These are phyloP conservation scores for Mystacornis crossleyi DNA, from an alignment of 2,113 vertebrate genomes.

Conservation along the genomic window DNA sequence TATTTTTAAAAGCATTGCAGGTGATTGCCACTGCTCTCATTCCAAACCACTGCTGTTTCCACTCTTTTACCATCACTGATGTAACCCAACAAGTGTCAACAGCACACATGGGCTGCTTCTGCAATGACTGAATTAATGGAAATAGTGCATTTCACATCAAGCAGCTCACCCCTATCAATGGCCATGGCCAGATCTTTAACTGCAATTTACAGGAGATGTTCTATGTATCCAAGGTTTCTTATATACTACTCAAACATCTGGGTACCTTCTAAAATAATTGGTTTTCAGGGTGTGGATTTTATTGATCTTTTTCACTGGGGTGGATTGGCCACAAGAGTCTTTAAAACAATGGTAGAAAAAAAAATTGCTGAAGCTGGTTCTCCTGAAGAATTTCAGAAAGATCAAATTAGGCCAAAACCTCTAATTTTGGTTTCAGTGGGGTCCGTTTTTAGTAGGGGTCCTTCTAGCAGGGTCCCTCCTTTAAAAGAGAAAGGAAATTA, in stretches of 20 bases:
- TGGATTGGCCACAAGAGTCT: not conserved
- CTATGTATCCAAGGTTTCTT: not conserved
- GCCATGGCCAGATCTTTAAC: not conserved
- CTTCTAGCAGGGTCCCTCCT: not conserved
- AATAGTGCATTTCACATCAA: not conserved
- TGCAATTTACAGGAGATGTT: not conserved
- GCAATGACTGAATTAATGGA: not conserved
- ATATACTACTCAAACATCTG: not conserved
- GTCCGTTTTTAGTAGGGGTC: constrained; percentile 13
- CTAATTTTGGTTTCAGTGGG: not conserved
- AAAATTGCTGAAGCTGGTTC: not conserved
- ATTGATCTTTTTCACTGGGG: not conserved
- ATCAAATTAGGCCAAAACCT: not conserved
- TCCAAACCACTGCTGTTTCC: constrained; percentile 52
- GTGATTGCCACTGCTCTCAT: constrained; percentile 43
- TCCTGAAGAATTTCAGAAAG: constrained; percentile 35
- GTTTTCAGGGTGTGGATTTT: not conserved
- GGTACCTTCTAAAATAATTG: not conserved
- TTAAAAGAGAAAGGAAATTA: constrained; percentile 56
- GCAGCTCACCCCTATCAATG: not conserved
- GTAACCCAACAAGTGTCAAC: constrained; percentile 1
- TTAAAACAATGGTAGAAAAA: not conserved
- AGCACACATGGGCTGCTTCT: not conserved
- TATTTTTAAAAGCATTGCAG: constrained; percentile 56
- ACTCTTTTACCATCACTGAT: constrained; percentile 12